Evolutionary conservation across 2,888 invertebrate species (phyloP), one percentile per base, ranked within the genome.

Genomic region (Ceratothoa steindachneri): DNA sequence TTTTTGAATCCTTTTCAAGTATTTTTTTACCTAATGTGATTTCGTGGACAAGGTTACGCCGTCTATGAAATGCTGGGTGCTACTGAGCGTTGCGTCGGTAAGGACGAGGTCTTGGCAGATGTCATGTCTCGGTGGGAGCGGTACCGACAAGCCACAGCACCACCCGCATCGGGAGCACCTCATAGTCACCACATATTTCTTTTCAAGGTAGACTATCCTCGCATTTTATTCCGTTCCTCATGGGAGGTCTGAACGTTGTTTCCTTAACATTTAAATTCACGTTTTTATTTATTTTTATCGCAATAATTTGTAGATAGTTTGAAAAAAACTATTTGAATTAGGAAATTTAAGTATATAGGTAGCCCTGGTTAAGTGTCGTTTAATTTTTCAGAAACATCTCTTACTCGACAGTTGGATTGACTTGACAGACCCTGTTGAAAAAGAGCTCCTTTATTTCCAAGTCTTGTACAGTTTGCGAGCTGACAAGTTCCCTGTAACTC

Each of bases 101-200:
- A 90, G 7, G 91, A 91, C 82, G 96, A 96, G 84, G 93, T 95
- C 82, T 91, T 95, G 15, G 93, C 95, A 0, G 97, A 97, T 84
- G 95, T 95, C 27, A 91, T 97, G 88, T 94, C 95, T 3, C 91
- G 95, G 83, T 97, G 96, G 96, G 97, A 97, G 85, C 89, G 93
- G 81, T 93, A 93, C 80, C 87, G 93, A 74, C 74, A 75, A 55
- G 77, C 86, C 84, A 81, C 84, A 81, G 79, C 69, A 19, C 77
- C 75, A 29, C 79, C 81, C 0, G 80, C 82, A 30, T 52, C 87
- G 87, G 72, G 74, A 0, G 71, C 70, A 7, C 78, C 74, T 5
- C 87, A 87, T 79, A 89, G 90, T 81, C 82, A 82, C 53, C 89
- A 90, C 81, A 87, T 90, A 81, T 90, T 90, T 85, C 84, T 80